Evolutionary conservation across 2,113 vertebrate species (phyloP).

Genomic region (Pangasianodon hypophthalmus): DNA sequence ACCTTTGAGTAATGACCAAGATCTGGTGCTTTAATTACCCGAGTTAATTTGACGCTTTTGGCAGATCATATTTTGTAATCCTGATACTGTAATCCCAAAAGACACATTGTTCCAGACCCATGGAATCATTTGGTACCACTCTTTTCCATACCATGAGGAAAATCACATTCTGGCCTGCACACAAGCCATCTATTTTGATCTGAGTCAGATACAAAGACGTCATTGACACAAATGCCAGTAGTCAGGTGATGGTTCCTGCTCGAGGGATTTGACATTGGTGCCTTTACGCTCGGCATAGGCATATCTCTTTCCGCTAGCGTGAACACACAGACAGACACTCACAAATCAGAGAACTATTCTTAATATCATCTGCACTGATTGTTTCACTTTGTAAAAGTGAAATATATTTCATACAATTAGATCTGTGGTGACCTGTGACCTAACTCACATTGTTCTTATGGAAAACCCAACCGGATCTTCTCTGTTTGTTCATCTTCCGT

Average conservation of each 20-base stretch:
- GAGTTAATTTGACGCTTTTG: not conserved
- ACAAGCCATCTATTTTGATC: slow-evolving; percentile 23
- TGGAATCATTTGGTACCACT: not conserved
- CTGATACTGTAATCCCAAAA: not conserved
- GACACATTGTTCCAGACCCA: slow-evolving; percentile 12
- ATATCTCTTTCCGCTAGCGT: slow-evolving; percentile 6
- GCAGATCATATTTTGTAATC: not conserved
- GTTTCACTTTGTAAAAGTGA: not conserved
- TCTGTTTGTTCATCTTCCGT: not conserved
- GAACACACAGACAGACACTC: not conserved
- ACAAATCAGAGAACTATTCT: not conserved
- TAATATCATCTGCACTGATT: not conserved
- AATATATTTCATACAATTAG: not conserved
- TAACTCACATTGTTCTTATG: not conserved
- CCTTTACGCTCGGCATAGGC: not conserved
- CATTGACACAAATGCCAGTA: slow-evolving; percentile 22
- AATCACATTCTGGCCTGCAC: slow-evolving; percentile 23
- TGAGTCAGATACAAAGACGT: slow-evolving; percentile 33
- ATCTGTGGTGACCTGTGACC: not conserved
- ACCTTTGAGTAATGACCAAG: not conserved
- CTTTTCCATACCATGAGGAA: slow-evolving; percentile 4
- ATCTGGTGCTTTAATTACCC: not conserved
- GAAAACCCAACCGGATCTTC: not conserved
- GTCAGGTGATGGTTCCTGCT: slow-evolving; percentile 24
- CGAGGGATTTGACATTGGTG: slow-evolving; percentile 26